Conservation (phyloP, 1,140 invertebrate genomes). For the Trachymyrmex septentrionalis region DNA sequence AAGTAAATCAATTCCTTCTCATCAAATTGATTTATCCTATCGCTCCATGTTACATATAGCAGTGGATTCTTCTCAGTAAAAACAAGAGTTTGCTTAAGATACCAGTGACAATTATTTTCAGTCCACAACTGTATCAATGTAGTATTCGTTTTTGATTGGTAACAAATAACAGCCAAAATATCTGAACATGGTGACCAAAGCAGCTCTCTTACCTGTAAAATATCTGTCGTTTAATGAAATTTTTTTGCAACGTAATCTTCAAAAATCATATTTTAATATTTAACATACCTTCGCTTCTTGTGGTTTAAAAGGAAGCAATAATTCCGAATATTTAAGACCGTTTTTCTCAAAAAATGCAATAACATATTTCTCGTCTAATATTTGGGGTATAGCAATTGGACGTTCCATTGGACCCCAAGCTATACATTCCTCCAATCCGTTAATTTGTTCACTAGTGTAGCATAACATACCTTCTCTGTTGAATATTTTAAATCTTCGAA, state of each 20-base stretch:
- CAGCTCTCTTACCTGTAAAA: conserved; percentile 88
- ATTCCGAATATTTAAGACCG: conserved; percentile 95
- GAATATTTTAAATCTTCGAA: conserved; percentile 91
- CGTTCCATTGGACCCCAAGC: conserved; percentile 94
- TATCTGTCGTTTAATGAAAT: conserved; percentile 51
- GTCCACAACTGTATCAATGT: conserved; percentile 92
- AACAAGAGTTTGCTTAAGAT: conserved; percentile 91
- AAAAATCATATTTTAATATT: conserved; percentile 20
- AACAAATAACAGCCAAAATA: conserved; percentile 89
- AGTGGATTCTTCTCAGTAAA: conserved; percentile 86
- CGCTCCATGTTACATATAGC: conserved; percentile 88
- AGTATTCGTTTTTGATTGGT: conserved; percentile 79
- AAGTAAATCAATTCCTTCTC: conserved; percentile 80
- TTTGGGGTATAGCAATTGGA: conserved; percentile 92
- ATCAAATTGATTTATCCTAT: conserved; percentile 31
- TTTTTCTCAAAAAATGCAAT: conserved; percentile 97
- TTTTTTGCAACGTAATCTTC: neutral
- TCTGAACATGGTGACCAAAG: conserved; percentile 94
- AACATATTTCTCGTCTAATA: conserved; percentile 89
- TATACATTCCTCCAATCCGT: conserved; percentile 90
- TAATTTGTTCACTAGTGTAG: conserved; percentile 90
- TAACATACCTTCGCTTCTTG: conserved; percentile 85
- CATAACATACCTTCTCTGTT: conserved; percentile 91
- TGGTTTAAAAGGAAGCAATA: conserved; percentile 89
- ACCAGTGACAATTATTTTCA: conserved; percentile 96